Percentiles rank a stretch among this genome's conserved stretches.
These are phyloP conservation scores for Betta splendens DNA, from an alignment of 2,797 vertebrate genomes.

Conservation along the genomic window DNA sequence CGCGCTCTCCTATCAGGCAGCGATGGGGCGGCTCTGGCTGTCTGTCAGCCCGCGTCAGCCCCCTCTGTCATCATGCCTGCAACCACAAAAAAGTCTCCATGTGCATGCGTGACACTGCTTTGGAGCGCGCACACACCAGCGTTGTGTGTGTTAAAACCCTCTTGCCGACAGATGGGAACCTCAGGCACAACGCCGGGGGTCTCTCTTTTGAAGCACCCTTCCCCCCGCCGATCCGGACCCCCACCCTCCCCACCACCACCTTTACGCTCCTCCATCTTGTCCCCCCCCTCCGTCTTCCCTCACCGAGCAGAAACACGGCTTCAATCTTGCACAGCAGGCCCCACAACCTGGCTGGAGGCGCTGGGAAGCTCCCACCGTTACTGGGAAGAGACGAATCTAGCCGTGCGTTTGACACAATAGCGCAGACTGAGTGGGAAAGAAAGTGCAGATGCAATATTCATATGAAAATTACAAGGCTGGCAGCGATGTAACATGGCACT, in stretches of 20 bases:
- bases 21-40: conserved; percentile 29
- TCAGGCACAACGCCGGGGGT: conserved; percentile 68
- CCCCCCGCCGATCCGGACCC: background rate
- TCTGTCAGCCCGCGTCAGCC: conserved; percentile 46
- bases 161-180: conserved; percentile 77
- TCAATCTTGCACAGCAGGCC: conserved; percentile 61
- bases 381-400: conserved; percentile 57
- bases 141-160: conserved; percentile 52
- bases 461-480: conserved; percentile 69
- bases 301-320: conserved; percentile 63
- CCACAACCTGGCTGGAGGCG: conserved; percentile 71
- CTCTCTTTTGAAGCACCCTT: conserved; percentile 61
- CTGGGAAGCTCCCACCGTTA: conserved; percentile 61
- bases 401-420: conserved; percentile 66
- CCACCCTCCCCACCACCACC: background rate
- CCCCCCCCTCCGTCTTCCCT: conserved; percentile 36
- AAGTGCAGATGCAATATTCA: conserved; percentile 67
- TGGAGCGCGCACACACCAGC: conserved; percentile 24
- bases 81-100: conserved; percentile 30
- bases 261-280: background rate
- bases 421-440: conserved; percentile 47
- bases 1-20: conserved; percentile 23
- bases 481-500: conserved; percentile 58
- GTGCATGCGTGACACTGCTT: conserved; percentile 43
- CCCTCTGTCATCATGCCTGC: conserved; percentile 39